Evolutionary conservation across 2,888 invertebrate species (phyloP).

Genomic region (Charanyca ferruginea): DNA sequence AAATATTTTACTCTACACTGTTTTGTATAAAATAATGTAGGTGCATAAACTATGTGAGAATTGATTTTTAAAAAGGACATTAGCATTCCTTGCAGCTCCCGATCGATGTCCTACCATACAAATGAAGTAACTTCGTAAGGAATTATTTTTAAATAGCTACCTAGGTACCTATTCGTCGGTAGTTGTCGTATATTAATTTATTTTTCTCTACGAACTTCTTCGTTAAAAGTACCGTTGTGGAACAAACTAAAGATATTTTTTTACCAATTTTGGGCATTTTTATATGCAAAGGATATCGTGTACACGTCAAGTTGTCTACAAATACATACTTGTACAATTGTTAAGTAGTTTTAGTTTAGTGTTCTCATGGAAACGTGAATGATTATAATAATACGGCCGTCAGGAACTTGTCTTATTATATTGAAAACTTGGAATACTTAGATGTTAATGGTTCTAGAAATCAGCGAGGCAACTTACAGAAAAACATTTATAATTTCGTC

Average conservation of each 20-base stretch:
- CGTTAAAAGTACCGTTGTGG: slow-evolving; percentile 36
- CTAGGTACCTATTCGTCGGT: slow-evolving; percentile 7
- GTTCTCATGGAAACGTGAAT: slow-evolving; percentile 40
- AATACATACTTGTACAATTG: slow-evolving; percentile 47
- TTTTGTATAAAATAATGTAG: slow-evolving; percentile 13
- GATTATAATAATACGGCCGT: neutral
- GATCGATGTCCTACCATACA: slow-evolving; percentile 58
- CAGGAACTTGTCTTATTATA: too few relatives aligned
- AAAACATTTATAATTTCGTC: too few relatives aligned
- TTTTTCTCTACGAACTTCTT: slow-evolving; percentile 38
- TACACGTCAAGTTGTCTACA: slow-evolving; percentile 33
- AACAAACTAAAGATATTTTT: slow-evolving; percentile 23
- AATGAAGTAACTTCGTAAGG: slow-evolving; percentile 49
- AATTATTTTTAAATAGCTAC: slow-evolving; percentile 10
- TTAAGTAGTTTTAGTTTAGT: neutral
- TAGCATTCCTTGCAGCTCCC: slow-evolving; percentile 55
- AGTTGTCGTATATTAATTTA: slow-evolving; percentile 30
- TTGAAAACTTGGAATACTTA: too few relatives aligned
- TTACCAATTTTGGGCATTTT: slow-evolving; percentile 28
- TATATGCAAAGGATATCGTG: slow-evolving; percentile 35
- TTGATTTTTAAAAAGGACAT: slow-evolving; percentile 63
- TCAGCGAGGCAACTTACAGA: too few relatives aligned
- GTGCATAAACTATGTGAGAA: slow-evolving; percentile 58
- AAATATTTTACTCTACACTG: slow-evolving; percentile 37
- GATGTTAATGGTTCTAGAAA: too few relatives aligned